These are phyloP conservation scores for Geococcyx californianus DNA, from an alignment of 2,113 vertebrate genomes.

Conservation along the genomic window DNA sequence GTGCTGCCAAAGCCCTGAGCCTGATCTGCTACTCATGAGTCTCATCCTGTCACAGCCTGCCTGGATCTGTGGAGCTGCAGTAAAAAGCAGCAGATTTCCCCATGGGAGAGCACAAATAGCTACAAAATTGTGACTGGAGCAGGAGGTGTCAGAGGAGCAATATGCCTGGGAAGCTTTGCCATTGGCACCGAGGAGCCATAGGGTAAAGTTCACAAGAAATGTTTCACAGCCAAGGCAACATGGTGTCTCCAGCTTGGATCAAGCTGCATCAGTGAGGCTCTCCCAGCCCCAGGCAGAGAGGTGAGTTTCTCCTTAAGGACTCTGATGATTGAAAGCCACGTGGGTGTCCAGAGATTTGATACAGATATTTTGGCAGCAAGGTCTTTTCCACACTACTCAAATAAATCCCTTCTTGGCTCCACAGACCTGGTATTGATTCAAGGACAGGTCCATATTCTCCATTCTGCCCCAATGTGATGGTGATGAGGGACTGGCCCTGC, in stretches of 20 bases:
- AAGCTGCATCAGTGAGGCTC: accelerated
- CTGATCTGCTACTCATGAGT: not conserved
- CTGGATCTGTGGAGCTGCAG: accelerated
- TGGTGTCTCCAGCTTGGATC: not conserved
- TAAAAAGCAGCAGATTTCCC: not conserved
- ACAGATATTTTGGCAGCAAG: not conserved
- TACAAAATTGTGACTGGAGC: not conserved
- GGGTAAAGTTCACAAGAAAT: not conserved
- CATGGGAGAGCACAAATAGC: not conserved
- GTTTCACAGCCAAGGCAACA: not conserved
- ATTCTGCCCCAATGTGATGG: not conserved
- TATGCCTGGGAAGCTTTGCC: not conserved
- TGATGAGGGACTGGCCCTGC: not conserved
- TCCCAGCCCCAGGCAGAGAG: not conserved
- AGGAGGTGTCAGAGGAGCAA: not conserved
- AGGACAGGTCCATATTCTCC: not conserved
- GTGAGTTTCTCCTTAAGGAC: not conserved
- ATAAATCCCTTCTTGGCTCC: not conserved
- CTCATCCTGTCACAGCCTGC: too few species aligned
- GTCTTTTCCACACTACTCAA: not conserved
- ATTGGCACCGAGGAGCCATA: accelerated
- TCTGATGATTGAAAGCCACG: not conserved
- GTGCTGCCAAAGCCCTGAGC: accelerated
- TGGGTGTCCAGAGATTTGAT: not conserved
- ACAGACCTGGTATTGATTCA: not conserved